Evolutionary conservation across 2,113 vertebrate species (phyloP), one percentile per base, ranked within the genome.

Genomic region (Phocoena sinus): DNA sequence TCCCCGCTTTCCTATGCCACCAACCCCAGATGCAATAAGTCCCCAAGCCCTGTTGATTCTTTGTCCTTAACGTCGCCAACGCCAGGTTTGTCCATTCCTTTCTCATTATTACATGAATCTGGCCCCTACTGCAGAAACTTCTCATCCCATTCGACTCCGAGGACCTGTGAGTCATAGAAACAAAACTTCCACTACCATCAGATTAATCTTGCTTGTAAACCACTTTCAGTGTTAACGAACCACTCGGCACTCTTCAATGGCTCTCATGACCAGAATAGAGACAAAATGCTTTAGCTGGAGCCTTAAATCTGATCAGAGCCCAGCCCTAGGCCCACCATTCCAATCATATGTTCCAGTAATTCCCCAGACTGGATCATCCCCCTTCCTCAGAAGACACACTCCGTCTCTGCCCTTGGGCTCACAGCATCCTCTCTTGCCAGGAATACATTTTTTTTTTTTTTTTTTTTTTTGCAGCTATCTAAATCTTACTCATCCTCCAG

Each of bases 111-210:
- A 41, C 0, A 17, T 0, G 0, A 50, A 5, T 93, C 62, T 4
- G 17, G 41, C 74, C 9, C 5, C 18, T 81, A 18, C 20, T 41
- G 3, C 14, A 62, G 47, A 70, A 92, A 76, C 23, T 56, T 62
- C n/a, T n/a, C 0, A 5, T 20, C 5, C 20, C 10, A 4, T n/a
- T 71, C 18, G 71, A 18, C 5, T 18, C 41, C 0, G 1, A 80
- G 7, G 20, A 14, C 21, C 25, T 21, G 2, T 1, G 0, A 14
- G 73, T 47, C 33, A 67, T 8, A 77, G 21, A 73, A 94, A 79
- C 28, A 14, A n/a, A 58, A 13, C 11, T 82, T 15, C n/a, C 9
- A 28, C 36, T 38, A 38, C 25, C 10, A 31, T 93, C 25, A 13
- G 15, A 47, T 83, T 56, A 70, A 70, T 53, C n/a, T 71, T 63